Evolutionary conservation across 2,797 vertebrate genomes (phyloP), one percentile per base, ranked within the genome.

Genomic region (Myoxocephalus aenaeus): DNA sequence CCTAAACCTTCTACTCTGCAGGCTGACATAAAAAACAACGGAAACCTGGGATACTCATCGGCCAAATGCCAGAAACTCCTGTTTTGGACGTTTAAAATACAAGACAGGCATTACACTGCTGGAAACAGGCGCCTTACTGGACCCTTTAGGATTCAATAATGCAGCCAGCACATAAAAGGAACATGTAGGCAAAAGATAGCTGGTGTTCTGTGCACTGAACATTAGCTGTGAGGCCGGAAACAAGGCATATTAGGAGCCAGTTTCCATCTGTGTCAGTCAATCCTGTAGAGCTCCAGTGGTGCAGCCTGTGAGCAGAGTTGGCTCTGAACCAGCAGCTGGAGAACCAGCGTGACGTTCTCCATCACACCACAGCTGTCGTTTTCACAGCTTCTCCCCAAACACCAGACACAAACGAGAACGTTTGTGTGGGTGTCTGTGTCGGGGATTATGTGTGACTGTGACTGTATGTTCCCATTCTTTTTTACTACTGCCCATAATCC

Each of bases 31-130:
- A 86, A 78, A 87, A 87, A 83, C 80, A 79, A 79, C 68, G 85
- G 86, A 94, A 93, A 92, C 86, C 93, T 94, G 94, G 91, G 79
- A 93, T 91, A 88, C 75, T 92, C 89, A 87, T 94, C 59, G 85
- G 86, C 86, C 54, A 46, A 67, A 81, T 69, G 87, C 91, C 91
- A 93, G 80, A 88, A 90, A 87, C 87, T 85, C 63, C 85, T 86
- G 79, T 93, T 85, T 87, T 83, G 74, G 70, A 69, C 2, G 62
- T 83, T 81, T 85, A 86, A 90, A 91, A 91, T 50, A 38, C 68
- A 83, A 87, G 78, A 73, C 75, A 68, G 36, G 46, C 54, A 63
- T 82, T 82, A 77, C 63, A 77, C 77, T 62, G 57, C 50, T 18
- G 77, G 64, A 32, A 61, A 77, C 64, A 64, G 77, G 64, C 82